Percentiles rank a stretch among this genome's conserved stretches.
Conservation (phyloP, 2,888 invertebrate species). For the Troides helena region DNA sequence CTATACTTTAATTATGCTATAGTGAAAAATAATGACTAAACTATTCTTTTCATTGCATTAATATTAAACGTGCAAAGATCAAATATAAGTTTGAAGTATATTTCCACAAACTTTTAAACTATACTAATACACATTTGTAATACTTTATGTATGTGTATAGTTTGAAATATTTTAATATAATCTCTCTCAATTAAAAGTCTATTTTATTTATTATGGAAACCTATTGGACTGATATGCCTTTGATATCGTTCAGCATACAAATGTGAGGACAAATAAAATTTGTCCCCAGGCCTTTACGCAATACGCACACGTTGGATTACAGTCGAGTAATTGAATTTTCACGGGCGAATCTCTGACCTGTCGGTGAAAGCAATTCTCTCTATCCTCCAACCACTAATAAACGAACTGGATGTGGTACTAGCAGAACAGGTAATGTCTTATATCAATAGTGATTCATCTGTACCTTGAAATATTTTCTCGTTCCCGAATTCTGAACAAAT, state of each 20-base stretch:
- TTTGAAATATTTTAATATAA: neutral
- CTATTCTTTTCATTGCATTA: no score
- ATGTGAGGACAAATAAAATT: constrained; percentile 50
- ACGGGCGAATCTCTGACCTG: constrained; percentile 42
- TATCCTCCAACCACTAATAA: constrained; percentile 37
- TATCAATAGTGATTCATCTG: neutral
- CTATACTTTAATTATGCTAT: no score
- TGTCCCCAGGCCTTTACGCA: constrained; percentile 50
- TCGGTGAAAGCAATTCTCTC: constrained; percentile 22
- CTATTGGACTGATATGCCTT: neutral
- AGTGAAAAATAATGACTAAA: no score
- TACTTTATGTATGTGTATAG: neutral
- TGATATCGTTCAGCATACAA: constrained; percentile 19
- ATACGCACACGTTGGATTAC: constrained; percentile 50
- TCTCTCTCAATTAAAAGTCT: neutral
- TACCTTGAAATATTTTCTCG: no score
- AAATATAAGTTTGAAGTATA: no score
- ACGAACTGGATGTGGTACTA: constrained; percentile 36
- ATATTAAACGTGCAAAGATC: no score
- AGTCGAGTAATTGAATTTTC: constrained; percentile 72
- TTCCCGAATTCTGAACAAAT: no score
- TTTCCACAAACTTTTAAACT: no score
- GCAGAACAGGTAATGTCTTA: neutral
- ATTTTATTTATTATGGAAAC: neutral
- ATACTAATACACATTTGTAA: neutral